A percentile compares a stretch with the other conserved stretches of the same genome.
Evolutionary conservation across 1,140 invertebrate genomes (phyloP).

Genomic region (Heliconius himera): DNA sequence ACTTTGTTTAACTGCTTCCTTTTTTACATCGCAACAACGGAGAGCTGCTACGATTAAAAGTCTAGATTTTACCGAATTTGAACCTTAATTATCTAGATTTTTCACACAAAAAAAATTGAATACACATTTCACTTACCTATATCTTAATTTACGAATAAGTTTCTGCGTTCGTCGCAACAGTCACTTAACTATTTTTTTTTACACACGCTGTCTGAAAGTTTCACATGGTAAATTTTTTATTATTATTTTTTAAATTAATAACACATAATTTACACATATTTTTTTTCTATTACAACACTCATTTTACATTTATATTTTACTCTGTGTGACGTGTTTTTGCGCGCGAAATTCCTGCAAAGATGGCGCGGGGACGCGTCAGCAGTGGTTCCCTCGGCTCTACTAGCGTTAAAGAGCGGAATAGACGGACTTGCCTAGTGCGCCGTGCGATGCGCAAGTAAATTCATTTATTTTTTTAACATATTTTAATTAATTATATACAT

Average conservation of each 20-base stretch:
- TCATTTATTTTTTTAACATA: neutral
- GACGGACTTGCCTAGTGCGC: conserved; percentile 51
- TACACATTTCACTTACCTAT: conserved; percentile 13
- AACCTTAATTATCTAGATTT: neutral
- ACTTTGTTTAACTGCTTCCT: conserved; percentile 15
- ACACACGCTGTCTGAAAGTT: neutral
- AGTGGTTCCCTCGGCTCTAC: conserved; percentile 51
- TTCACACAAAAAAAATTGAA: neutral
- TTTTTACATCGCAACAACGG: conserved; percentile 5
- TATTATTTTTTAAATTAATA: conserved; percentile 3
- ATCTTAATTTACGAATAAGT: conserved; percentile 7
- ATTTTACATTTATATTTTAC: conserved; percentile 32
- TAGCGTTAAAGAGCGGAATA: conserved; percentile 43
- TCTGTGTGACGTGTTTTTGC: conserved; percentile 51
- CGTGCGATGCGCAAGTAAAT: conserved; percentile 51
- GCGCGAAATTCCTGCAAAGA: conserved; percentile 53
- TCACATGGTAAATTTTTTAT: neutral
- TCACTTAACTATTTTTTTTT: conserved; percentile 7
- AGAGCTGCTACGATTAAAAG: neutral
- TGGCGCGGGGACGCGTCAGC: conserved; percentile 43
- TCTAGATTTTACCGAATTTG: neutral
- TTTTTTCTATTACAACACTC: conserved; percentile 25
- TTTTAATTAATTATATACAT: neutral
- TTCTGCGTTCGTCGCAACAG: neutral
- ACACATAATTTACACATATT: conserved; percentile 24